A percentile compares a stretch with the other conserved stretches of the same genome.
These are phyloP conservation scores for Otocyon megalotis DNA, from an alignment of 2,113 vertebrate genomes.

Conservation along the genomic window DNA sequence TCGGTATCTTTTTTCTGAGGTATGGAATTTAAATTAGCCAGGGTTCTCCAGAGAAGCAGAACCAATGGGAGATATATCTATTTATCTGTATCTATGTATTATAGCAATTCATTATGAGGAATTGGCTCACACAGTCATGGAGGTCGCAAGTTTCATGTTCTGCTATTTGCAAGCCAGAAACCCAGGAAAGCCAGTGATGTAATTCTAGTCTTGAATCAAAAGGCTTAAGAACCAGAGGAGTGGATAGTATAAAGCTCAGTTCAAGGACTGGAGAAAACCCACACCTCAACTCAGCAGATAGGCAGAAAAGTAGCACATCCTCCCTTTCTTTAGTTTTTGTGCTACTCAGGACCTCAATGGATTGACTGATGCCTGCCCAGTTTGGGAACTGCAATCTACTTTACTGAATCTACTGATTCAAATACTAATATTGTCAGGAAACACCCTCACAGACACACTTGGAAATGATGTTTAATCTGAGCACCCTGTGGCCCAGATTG, in stretches of 20 bases:
- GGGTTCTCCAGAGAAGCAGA: background rate
- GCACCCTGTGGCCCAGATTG: too few relatives aligned
- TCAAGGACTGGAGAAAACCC: background rate
- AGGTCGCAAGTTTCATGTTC: background rate
- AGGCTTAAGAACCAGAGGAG: background rate
- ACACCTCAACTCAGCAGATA: background rate
- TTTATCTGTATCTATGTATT: background rate
- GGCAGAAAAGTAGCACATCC: background rate
- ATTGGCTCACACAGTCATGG: background rate
- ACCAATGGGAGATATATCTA: background rate
- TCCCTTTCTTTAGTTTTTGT: background rate
- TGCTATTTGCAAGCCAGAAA: background rate
- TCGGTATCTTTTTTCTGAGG: background rate
- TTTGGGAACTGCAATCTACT: background rate
- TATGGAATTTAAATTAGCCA: background rate
- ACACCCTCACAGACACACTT: background rate
- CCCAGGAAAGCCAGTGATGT: background rate
- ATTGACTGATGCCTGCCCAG: background rate
- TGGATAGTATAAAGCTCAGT: background rate
- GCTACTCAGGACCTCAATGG: background rate
- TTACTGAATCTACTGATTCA: background rate
- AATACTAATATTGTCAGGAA: background rate
- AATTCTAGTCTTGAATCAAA: background rate
- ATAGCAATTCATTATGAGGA: background rate
- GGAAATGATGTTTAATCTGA: background rate